Base-by-base conservation (phyloP, 64 coral and sea anemone genomes). In the Montipora efflorescens region DNA sequence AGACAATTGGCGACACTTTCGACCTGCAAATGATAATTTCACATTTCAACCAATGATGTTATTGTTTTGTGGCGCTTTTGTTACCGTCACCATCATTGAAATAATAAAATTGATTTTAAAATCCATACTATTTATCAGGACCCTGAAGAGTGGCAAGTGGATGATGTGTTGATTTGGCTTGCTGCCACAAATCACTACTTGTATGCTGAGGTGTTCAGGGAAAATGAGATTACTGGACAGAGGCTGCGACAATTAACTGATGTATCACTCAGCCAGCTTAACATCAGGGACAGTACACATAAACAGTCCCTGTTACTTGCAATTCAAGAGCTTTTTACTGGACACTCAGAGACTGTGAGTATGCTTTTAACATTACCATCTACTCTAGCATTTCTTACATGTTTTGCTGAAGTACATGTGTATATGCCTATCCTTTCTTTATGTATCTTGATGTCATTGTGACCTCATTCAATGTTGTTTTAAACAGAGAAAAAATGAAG, bases 151-250 rank as follows among this genome's bases (percentile, higher is more conserved):
- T 95, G 94, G 94, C 47, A 61, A 45, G 64, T 83, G 8, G 75
- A 92, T 47, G 90, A 95, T 92, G 94, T 95, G 4, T 87, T 95
- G 49, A 5, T 71, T 18, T 95, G 94, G 94, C 58, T 95, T 12
- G 94, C 94, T 16, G 88, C 79, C 5, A 95, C 89, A 12, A 91
- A 92, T 61, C 28, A 87, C 9, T 95, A 87, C 66, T 25, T 74
- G 0, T 95, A 91, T 88, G 94, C 94, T 21, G 76, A 95, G 43
- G 16, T 88, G 49, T 95, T 95, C 68, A 52, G 75, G 78, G 83
- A 85, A 75, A 23, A 73, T 81, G 75, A 84, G 49, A 88, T 95
- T 1, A 50, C 55, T 79, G 94, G 94, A 22, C 12, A 3, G 2
- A 81, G 80, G 74, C 46, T 95, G 15, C 74, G 61, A 6, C 19